Evolutionary conservation across 2,113 vertebrate species (phyloP).

Genomic region (Cottus gobio): DNA sequence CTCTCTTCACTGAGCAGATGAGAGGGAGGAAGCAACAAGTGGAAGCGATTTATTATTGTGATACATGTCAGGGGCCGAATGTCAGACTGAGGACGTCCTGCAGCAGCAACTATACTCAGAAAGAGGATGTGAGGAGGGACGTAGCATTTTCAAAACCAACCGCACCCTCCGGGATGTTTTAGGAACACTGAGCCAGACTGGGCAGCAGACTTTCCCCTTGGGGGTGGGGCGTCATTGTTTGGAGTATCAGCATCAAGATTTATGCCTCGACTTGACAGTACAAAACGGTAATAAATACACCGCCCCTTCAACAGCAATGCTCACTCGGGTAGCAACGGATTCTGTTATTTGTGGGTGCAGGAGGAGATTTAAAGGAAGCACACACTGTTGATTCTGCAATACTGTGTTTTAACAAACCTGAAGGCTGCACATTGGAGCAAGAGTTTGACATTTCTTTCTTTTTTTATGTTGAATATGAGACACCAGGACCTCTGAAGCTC

Average conservation of each 20-base stretch:
- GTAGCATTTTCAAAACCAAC: slow-evolving; percentile 17
- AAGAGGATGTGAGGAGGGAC: slow-evolving; percentile 9
- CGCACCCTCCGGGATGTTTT: slow-evolving; percentile 5
- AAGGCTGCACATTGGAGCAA: neutral
- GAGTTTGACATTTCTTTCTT: neutral
- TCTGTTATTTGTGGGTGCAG: neutral
- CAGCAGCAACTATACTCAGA: neutral
- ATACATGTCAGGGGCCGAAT: slow-evolving; percentile 9
- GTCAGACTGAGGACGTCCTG: slow-evolving; percentile 4
- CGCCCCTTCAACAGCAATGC: neutral
- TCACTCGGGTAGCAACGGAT: slow-evolving; percentile 11
- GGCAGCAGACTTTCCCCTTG: slow-evolving; percentile 8
- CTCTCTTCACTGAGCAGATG: neutral
- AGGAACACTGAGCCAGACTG: slow-evolving; percentile 33
- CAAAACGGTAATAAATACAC: slow-evolving; percentile 41
- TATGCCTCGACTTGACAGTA: slow-evolving; percentile 27
- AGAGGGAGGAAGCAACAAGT: neutral
- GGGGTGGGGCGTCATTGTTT: neutral
- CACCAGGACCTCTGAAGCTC: neutral
- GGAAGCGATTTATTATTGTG: slow-evolving; percentile 25
- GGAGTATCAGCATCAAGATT: slow-evolving; percentile 24
- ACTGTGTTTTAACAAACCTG: neutral
- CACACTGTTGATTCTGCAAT: slow-evolving; percentile 37
- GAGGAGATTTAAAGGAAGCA: slow-evolving; percentile 25
- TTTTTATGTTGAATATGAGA: neutral